Conservation (phyloP, 2,888 invertebrate genomes). For the Drosophila nr. medialis region DNA sequence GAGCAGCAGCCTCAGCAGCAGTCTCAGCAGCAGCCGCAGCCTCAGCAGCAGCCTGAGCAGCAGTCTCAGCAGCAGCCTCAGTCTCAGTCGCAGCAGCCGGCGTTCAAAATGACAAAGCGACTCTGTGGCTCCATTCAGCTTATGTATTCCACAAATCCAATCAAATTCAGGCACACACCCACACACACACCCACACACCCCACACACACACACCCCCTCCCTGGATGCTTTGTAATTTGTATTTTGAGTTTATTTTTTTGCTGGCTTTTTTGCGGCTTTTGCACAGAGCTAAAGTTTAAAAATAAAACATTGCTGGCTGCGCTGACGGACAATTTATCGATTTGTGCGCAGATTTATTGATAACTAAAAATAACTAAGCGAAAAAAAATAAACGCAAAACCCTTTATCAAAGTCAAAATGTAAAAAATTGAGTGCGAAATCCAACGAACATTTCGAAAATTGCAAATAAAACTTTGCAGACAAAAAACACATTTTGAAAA, state of each 20-base stretch:
- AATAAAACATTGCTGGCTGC: conserved; percentile 42
- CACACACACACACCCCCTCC: neutral
- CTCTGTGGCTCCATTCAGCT: conserved; percentile 18
- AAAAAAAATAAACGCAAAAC: neutral
- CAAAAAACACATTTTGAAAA: no score
- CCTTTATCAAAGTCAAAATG: neutral
- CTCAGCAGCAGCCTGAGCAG: no score
- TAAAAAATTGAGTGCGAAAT: neutral
- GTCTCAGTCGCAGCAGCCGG: neutral
- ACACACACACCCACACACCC: conserved; percentile 4
- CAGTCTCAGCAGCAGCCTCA: neutral
- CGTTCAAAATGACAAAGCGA: conserved; percentile 4
- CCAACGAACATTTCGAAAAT: neutral
- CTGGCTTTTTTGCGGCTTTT: conserved; percentile 5
- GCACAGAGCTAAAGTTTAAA: conserved; percentile 40
- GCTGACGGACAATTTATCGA: conserved; percentile 39
- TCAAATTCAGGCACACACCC: conserved; percentile 26
- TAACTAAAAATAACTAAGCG: conserved; percentile 25
- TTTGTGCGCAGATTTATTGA: conserved; percentile 58
- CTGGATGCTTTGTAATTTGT: conserved; percentile 39
- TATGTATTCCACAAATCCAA: conserved; percentile 61
- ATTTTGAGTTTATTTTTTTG: conserved; percentile 13
- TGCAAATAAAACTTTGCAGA: neutral
- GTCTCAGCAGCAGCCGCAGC: no score
- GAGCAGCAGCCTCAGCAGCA: no score